Evolutionary conservation across 2,797 vertebrate species (phyloP).

Genomic region (Rhincodon typus): DNA sequence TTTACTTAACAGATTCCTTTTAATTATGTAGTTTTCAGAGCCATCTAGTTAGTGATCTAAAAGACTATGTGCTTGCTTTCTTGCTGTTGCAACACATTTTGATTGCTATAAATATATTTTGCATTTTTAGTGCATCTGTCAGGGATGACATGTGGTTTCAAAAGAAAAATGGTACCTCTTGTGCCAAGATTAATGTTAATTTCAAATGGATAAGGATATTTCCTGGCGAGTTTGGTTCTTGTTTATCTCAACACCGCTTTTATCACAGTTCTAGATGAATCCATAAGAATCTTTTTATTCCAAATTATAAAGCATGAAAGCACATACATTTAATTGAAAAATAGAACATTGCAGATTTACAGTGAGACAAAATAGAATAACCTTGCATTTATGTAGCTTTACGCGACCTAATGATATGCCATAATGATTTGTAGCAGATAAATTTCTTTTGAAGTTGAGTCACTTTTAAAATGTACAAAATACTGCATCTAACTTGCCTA

Average conservation of each 20-base stretch:
- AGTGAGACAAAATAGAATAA: not conserved
- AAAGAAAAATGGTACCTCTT: not conserved
- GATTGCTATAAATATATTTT: not conserved
- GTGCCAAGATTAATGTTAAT: not conserved
- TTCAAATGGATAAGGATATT: not conserved
- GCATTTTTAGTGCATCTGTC: not conserved
- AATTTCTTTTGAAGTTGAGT: not conserved
- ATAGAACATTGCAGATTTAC: not conserved
- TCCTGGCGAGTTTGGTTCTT: not conserved
- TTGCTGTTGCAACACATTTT: not conserved
- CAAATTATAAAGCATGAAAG: not conserved
- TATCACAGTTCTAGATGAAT: not conserved
- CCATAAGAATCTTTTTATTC: not conserved
- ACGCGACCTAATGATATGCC: not conserved
- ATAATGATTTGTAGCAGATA: not conserved
- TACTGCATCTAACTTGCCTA: not conserved
- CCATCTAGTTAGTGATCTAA: not conserved
- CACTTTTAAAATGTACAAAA: not conserved
- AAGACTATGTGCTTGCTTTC: not conserved
- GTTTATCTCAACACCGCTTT: not conserved
- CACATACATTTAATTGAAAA: not conserved
- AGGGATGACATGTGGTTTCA: not conserved
- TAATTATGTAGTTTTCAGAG: not conserved
- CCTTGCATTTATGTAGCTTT: not conserved
- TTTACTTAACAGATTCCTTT: not conserved